phyloP scores from a whole-genome alignment of 2,113 vertebrate species.

The Apistogramma diplotaenia region DNA sequence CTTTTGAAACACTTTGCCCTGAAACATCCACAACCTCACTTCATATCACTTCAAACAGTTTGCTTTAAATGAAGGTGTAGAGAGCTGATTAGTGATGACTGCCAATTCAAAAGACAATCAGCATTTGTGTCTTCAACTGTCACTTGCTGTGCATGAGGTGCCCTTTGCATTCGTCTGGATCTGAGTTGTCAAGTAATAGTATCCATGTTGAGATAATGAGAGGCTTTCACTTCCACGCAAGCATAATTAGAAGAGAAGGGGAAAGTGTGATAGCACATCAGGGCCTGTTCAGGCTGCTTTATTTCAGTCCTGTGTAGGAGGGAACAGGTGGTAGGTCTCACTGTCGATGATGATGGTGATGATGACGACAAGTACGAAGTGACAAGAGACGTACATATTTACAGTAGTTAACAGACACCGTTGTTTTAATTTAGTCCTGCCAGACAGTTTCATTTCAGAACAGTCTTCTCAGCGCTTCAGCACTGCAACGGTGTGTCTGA shows the following conservation, averaged over 20 bases:
- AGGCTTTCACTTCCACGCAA: background rate
- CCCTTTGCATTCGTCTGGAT: background rate
- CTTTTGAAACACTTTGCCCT: background rate
- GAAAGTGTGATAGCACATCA: background rate
- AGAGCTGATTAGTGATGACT: background rate
- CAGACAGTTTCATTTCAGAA: background rate
- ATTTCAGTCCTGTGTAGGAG: background rate
- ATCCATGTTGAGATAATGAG: no score
- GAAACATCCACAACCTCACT: background rate
- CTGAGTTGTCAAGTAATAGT: background rate
- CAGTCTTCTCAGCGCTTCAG: background rate
- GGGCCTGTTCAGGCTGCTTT: background rate
- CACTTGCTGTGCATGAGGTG: background rate
- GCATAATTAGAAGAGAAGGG: rapidly evolving
- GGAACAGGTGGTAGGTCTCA: background rate
- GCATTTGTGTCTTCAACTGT: background rate
- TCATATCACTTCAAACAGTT: background rate
- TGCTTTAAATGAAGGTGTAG: background rate
- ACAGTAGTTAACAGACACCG: background rate
- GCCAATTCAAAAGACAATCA: background rate
- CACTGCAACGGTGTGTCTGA: rapidly evolving
- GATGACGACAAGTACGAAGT: rapidly evolving
- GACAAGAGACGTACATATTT: background rate
- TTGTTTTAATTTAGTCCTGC: rapidly evolving
- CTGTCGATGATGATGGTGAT: background rate